These are phyloP conservation scores for Apostichopus leukothele DNA, from an alignment of 53 echinoderm and acorn worm species.

Conservation along the genomic window DNA sequence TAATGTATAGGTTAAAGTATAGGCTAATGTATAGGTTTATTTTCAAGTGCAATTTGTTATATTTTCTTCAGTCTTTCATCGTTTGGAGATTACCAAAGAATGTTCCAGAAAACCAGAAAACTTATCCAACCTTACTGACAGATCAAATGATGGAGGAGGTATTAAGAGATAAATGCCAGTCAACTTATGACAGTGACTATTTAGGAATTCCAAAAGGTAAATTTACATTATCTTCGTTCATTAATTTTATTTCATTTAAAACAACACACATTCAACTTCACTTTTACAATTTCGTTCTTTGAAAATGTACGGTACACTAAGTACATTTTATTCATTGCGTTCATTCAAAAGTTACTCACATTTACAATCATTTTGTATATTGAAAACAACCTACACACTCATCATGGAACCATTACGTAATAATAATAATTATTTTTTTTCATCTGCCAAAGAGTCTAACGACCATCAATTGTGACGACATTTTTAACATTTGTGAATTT, in stretches of 20 bases:
- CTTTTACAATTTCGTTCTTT: too few relatives aligned
- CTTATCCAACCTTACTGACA: slow-evolving; percentile 62
- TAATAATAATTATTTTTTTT: too few relatives aligned
- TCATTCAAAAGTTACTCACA: too few relatives aligned
- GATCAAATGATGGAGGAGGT: slow-evolving; percentile 90
- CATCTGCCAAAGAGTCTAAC: too few relatives aligned
- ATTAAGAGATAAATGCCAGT: slow-evolving; percentile 77
- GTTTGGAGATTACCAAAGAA: slow-evolving; percentile 90
- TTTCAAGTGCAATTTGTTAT: background rate
- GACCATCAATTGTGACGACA: too few relatives aligned
- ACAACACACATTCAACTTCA: too few relatives aligned
- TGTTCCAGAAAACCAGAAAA: slow-evolving; percentile 61
- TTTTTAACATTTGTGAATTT: too few relatives aligned
- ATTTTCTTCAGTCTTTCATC: slow-evolving; percentile 84
- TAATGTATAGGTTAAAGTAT: background rate
- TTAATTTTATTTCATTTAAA: background rate
- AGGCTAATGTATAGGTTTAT: background rate
- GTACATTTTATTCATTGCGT: too few relatives aligned
- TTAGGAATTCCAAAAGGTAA: slow-evolving; percentile 89
- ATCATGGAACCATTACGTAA: too few relatives aligned
- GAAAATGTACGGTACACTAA: too few relatives aligned
- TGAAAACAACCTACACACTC: too few relatives aligned
- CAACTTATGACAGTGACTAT: slow-evolving; percentile 86
- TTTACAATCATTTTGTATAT: too few relatives aligned
- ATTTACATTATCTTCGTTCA: background rate